Base-by-base conservation (phyloP, 2,888 invertebrate species). In the Invenusta paracnida region DNA sequence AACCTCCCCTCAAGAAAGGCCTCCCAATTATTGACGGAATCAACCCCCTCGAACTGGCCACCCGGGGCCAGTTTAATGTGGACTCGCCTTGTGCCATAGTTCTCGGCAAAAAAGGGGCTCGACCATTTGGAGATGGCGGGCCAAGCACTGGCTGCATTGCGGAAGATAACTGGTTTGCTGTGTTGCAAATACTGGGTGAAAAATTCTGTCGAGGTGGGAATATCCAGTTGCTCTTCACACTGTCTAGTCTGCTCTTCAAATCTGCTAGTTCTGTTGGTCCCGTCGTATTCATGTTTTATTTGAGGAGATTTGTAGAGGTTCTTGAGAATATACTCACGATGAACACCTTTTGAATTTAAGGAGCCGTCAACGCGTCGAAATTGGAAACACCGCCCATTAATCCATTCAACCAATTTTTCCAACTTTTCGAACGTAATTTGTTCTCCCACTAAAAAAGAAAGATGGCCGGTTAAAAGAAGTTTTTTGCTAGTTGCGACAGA, bases 1-100 rank as follows among this genome's bases (percentile, higher is more conserved):
- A 90, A 89, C 1, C 87, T 87, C n/a, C 79, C 79, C 17, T 87
- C 85, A 30, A 30, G 27, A 86, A 87, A 89, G 84, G 88, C 88
- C 83, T 90, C 89, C 90, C 91, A 91, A 0, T 89, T 28, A 1
- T 87, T 66, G 66, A 88, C 89, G 27, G 87, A 86, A 87, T 91
- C 91, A 17, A 91, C 89, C 1, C 91, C 91, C 88, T 90, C 91
- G 87, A 88, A 90, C 83, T 90, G 89, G 28, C 90, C 90, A 82
- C 87, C 87, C 28, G 90, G 89, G 25, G 90, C 90, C 27, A 90
- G 82, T 87, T 90, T 90, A 1, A 90, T 88, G 86, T 90, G 90
- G 17, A 90, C 89, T 23, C 87, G 85, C 30, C 84, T 87, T 27
- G 89, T 81, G 0, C 90, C 90, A 88, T 88, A 89, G 30, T 88